Evolutionary conservation across 2,113 vertebrate genomes (phyloP).

Genomic region (Campylorhamphus procurvoides): DNA sequence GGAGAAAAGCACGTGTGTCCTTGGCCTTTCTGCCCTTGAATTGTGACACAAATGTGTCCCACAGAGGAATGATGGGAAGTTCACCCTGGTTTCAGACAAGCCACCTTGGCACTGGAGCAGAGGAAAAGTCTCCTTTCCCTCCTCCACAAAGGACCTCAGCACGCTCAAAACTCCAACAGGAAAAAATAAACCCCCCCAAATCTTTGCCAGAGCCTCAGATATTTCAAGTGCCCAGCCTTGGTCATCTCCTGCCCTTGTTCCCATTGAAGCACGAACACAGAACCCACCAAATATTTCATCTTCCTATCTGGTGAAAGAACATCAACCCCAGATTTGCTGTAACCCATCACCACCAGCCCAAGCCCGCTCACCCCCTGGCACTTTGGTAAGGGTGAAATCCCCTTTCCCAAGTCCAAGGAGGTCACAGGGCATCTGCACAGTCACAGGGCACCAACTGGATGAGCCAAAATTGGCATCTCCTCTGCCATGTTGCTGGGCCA

Average conservation of each 20-base stretch:
- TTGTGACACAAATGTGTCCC: not conserved
- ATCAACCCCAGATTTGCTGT: not conserved
- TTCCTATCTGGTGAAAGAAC: fast-evolving
- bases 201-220: not conserved
- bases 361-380: not conserved
- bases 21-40: not conserved
- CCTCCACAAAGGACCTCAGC: not conserved
- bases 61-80: not conserved
- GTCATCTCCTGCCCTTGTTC: not conserved
- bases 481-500: not conserved
- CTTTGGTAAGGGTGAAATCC: not conserved
- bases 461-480: not conserved
- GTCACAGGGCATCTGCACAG: not conserved
- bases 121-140: not conserved
- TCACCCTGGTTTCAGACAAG: not conserved
- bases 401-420: not conserved
- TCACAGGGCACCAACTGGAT: not conserved
- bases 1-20: not conserved
- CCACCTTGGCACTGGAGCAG: fast-evolving
- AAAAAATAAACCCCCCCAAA: not conserved
- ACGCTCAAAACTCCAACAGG: not conserved
- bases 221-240: not conserved
- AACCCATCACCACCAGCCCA: not conserved
- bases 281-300: not conserved
- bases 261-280: not conserved